These are phyloP conservation scores for Otolemur crassicaudatus DNA, from an alignment of 2,797 vertebrate genomes.

Conservation along the genomic window DNA sequence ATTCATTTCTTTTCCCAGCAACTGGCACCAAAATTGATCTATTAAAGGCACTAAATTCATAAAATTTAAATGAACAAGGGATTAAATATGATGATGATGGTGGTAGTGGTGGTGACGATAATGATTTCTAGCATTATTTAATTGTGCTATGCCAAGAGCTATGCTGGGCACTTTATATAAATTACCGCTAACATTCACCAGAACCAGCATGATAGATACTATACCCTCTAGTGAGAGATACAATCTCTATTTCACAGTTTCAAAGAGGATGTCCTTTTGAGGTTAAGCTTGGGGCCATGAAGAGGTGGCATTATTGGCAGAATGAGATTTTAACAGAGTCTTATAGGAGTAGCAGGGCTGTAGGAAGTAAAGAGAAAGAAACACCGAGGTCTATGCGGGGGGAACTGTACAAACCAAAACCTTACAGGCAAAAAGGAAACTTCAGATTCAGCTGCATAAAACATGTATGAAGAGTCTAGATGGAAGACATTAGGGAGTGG, in stretches of 20 bases:
- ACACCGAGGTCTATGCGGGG: fast-evolving
- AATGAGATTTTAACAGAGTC: neutral
- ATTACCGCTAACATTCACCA: neutral
- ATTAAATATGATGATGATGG: neutral
- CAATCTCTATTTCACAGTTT: neutral
- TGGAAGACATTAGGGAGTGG: neutral
- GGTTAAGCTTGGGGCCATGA: neutral
- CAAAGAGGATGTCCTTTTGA: neutral
- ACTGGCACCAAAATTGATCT: neutral
- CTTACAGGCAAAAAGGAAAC: neutral
- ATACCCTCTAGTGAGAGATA: neutral
- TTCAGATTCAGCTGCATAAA: neutral
- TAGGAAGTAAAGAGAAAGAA: neutral
- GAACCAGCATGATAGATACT: neutral
- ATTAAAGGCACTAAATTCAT: neutral
- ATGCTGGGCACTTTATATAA: neutral
- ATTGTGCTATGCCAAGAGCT: neutral
- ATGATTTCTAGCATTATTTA: neutral
- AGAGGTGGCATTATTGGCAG: neutral
- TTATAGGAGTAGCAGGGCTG: neutral
- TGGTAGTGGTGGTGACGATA: neutral
- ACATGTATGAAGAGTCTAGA: neutral
- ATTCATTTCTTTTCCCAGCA: neutral
- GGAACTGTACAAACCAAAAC: neutral
- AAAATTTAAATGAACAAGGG: neutral